A percentile compares a stretch with the other conserved stretches of the same genome.
These are phyloP conservation scores for Nothobranchius furzeri DNA, from an alignment of 2,113 vertebrate genomes.

Conservation along the genomic window DNA sequence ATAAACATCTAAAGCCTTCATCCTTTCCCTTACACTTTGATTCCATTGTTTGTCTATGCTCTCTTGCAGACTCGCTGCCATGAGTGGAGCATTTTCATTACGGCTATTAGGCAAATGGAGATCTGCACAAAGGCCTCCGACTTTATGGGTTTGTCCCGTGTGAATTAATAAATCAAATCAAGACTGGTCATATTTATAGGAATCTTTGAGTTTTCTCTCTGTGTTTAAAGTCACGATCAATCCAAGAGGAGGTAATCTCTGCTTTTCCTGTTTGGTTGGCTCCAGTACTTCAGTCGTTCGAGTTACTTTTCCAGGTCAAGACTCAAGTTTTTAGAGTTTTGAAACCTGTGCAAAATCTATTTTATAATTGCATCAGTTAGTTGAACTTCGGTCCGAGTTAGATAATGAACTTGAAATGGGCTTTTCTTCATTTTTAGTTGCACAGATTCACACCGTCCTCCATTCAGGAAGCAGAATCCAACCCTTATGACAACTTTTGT, in stretches of 20 bases:
- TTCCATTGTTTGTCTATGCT: constrained; percentile 5
- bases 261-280: too few relatives aligned
- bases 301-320: constrained; percentile 12
- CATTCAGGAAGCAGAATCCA: constrained; percentile 4
- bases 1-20: too few relatives aligned
- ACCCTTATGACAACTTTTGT: constrained; percentile 22
- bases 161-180: constrained; percentile 56
- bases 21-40: neutral
- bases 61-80: constrained; percentile 22
- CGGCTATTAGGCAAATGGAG: constrained; percentile 28
- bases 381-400: neutral
- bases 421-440: too few relatives aligned
- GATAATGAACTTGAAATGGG: too few relatives aligned
- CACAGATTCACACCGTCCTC: neutral
- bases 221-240: too few relatives aligned
- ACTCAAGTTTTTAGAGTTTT: constrained; percentile 2
- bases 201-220: too few relatives aligned
- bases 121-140: constrained; percentile 8
- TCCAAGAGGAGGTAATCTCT: too few relatives aligned
- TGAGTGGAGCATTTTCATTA: constrained; percentile 42
- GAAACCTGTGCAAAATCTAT: neutral
- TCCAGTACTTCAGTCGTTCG: too few relatives aligned
- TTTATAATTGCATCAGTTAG: neutral
- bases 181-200: neutral
- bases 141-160: constrained; percentile 30